Conservation (phyloP, 1,140 invertebrate species). For the Macrosteles quadrilineatus region DNA sequence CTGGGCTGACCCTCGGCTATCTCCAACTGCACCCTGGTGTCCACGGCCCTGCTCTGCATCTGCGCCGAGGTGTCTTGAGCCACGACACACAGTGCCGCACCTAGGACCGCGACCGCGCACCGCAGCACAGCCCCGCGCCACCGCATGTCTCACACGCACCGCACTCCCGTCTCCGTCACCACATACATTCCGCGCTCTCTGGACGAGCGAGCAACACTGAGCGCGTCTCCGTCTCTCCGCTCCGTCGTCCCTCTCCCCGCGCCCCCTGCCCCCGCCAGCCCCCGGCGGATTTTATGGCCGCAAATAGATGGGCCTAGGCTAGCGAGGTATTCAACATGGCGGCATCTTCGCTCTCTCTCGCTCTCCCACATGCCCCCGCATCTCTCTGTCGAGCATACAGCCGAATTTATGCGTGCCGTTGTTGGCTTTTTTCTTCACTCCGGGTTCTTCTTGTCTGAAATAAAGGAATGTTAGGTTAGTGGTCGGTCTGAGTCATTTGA, state of each 20-base stretch:
- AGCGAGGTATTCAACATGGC: conserved; percentile 40
- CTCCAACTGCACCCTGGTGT: conserved; percentile 81
- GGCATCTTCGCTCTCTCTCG: conserved; percentile 19
- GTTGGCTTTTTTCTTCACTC: conserved; percentile 31
- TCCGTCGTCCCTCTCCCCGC: conserved; percentile 3
- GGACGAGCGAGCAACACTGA: neutral
- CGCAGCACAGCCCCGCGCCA: conserved; percentile 8
- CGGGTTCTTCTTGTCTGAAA: conserved; percentile 32
- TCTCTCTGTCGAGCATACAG: conserved; percentile 25
- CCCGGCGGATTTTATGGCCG: conserved; percentile 38
- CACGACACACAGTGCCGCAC: neutral
- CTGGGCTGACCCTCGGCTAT: conserved; percentile 79
- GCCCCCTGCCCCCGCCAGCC: conserved; percentile 15
- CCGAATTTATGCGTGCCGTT: conserved; percentile 35
- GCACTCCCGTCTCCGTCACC: conserved; percentile 7
- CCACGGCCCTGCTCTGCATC: conserved; percentile 84
- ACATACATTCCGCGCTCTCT: conserved; percentile 2
- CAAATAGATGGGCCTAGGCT: conserved; percentile 41
- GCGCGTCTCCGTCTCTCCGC: neutral
- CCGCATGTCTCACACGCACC: conserved; percentile 11
- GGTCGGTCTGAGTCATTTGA: neutral
- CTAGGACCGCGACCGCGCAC: conserved; percentile 26
- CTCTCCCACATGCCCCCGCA: conserved; percentile 12
- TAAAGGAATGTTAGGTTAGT: conserved; percentile 34
- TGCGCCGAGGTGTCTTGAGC: conserved; percentile 48